Evolutionary conservation across 2,888 invertebrate species (phyloP).

Genomic region (Portevinia maculata): DNA sequence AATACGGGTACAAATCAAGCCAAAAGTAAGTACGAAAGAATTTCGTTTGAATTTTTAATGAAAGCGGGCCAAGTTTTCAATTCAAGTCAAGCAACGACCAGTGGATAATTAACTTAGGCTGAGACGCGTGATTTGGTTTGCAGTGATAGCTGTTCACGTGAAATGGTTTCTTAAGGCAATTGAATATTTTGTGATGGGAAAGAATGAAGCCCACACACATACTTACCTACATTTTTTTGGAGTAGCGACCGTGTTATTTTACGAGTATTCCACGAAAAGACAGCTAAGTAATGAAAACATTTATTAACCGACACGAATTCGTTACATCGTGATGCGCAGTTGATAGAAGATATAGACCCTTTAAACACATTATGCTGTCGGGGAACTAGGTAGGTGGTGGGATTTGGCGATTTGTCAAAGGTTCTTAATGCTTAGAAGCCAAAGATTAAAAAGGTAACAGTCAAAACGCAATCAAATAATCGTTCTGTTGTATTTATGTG

Average conservation of each 20-base stretch:
- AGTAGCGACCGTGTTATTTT: not conserved
- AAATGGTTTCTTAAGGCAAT: slow-evolving; percentile 13
- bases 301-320: not conserved
- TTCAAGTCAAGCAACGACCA: slow-evolving; percentile 34
- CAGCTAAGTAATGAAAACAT: not conserved
- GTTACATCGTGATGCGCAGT: no score
- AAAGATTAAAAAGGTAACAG: no score
- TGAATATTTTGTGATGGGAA: slow-evolving; percentile 1
- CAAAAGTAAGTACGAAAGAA: slow-evolving; percentile 55
- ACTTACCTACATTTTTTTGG: not conserved
- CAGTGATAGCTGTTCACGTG: slow-evolving; percentile 15
- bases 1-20: slow-evolving; percentile 26
- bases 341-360: no score
- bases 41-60: slow-evolving; percentile 67
- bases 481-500: no score
- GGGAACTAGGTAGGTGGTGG: no score
- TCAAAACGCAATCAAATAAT: no score
- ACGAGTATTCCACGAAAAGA: not conserved
- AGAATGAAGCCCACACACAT: slow-evolving; percentile 7
- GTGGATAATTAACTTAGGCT: slow-evolving; percentile 47
- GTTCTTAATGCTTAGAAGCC: no score
- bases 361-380: no score
- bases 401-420: no score
- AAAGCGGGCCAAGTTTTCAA: slow-evolving; percentile 62
- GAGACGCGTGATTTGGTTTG: slow-evolving; percentile 54